These are phyloP conservation scores for Heterocephalus glaber DNA, from an alignment of 2,113 vertebrate species.

Conservation along the genomic window DNA sequence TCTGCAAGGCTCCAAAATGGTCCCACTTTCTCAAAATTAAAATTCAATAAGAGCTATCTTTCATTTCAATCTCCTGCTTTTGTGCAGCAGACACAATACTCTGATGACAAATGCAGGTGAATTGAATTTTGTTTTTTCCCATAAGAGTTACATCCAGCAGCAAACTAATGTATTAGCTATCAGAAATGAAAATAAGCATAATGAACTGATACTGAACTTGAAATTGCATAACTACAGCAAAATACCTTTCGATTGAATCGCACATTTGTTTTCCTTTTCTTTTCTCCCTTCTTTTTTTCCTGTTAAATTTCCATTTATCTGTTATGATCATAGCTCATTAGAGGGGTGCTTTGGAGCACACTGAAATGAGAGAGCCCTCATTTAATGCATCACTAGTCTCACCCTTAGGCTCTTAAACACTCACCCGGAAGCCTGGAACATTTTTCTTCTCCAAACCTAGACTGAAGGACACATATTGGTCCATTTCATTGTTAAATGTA, in stretches of 20 bases:
- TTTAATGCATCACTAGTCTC: background rate
- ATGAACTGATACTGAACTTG: constrained; percentile 62
- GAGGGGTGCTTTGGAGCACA: background rate
- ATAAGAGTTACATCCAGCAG: constrained; percentile 46
- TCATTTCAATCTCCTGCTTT: constrained; percentile 69
- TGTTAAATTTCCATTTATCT: constrained; percentile 59
- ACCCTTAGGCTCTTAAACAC: background rate
- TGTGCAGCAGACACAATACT: constrained; percentile 67
- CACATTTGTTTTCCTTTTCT: constrained; percentile 55
- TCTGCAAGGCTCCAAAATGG: constrained; percentile 40
- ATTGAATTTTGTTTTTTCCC: constrained; percentile 62
- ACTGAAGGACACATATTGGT: background rate
- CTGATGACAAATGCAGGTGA: constrained; percentile 70
- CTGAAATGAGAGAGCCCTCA: background rate
- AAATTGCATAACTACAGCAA: constrained; percentile 58
- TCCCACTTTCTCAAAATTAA: constrained; percentile 73
- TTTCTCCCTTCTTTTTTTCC: background rate
- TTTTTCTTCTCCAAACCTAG: background rate
- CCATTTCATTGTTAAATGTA: background rate
- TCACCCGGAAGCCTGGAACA: background rate
- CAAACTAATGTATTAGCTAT: constrained; percentile 62
- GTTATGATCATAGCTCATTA: constrained; percentile 20
- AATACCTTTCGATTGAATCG: constrained; percentile 25
- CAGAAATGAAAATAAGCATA: constrained; percentile 58
- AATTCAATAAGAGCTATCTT: constrained; percentile 70